Evolutionary conservation across 2,113 vertebrate species (phyloP).

Genomic region (Oncorhynchus kisutch): DNA sequence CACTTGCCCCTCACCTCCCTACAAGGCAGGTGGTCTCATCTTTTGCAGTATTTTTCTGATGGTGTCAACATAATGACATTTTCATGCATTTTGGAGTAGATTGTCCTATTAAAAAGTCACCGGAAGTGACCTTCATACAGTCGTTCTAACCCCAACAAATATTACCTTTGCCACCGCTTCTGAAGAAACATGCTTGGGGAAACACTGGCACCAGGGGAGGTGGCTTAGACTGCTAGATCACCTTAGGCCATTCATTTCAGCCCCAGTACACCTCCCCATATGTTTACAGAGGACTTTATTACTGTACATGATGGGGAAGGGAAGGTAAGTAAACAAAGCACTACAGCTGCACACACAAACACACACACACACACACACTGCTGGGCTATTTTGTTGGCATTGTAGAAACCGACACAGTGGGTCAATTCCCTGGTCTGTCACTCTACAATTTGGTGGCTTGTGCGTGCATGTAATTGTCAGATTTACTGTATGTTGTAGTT

Average conservation of each 20-base stretch:
- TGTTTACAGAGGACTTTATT: neutral
- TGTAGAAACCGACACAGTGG: neutral
- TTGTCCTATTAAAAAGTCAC: no score
- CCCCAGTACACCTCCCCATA: neutral
- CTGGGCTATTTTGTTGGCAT: neutral
- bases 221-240: no score
- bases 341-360: neutral
- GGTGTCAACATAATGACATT: no score
- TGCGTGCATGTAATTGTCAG: slow-evolving; percentile 36
- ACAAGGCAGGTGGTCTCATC: no score
- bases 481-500: slow-evolving; percentile 39
- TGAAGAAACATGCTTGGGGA: neutral
- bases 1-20: no score
- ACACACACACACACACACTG: neutral
- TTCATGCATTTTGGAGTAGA: no score
- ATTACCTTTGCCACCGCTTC: neutral
- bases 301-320: neutral
- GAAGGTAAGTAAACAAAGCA: no score
- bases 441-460: slow-evolving; percentile 34
- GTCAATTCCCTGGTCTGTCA: slow-evolving; percentile 7
- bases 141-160: no score
- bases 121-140: no score
- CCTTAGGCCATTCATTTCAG: neutral
- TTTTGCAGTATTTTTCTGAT: no score
- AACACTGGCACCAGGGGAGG: neutral